Conservation (phyloP, 2,113 vertebrate species). For the Epinephelus fuscoguttatus region DNA sequence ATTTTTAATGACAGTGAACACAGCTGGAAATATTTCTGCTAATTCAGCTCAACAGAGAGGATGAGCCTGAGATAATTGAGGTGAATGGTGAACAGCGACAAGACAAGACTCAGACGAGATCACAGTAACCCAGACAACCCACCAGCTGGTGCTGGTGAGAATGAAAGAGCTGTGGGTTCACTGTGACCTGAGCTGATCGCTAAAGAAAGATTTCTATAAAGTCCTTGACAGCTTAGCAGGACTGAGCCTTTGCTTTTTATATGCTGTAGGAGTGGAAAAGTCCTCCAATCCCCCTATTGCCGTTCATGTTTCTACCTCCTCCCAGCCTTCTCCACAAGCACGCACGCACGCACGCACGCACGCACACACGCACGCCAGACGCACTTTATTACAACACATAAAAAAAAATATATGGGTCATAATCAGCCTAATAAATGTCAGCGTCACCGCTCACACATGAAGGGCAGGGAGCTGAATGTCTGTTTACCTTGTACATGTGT, state of each 20-base stretch:
- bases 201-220: no score
- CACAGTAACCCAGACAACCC: not conserved
- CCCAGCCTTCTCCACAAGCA: not conserved
- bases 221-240: not conserved
- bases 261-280: not conserved
- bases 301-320: not conserved
- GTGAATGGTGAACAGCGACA: not conserved
- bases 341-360: not conserved
- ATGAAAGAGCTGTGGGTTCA: not conserved
- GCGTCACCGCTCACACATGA: not conserved
- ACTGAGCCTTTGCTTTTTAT: not conserved
- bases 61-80: slow-evolving; percentile 43
- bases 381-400: slow-evolving; percentile 54
- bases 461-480: slow-evolving; percentile 24
- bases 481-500: slow-evolving; percentile 69
- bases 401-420: slow-evolving; percentile 56
- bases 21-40: slow-evolving; percentile 18
- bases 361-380: not conserved
- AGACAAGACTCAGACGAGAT: slow-evolving; percentile 14
- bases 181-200: not conserved
- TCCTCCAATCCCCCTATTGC: not conserved
- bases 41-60: slow-evolving; percentile 28
- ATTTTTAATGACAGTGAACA: slow-evolving; percentile 46
- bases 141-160: not conserved
- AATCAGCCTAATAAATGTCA: slow-evolving; percentile 57